These are phyloP conservation scores for Eurytoma californica DNA, from an alignment of 2,888 invertebrate species.

Conservation along the genomic window DNA sequence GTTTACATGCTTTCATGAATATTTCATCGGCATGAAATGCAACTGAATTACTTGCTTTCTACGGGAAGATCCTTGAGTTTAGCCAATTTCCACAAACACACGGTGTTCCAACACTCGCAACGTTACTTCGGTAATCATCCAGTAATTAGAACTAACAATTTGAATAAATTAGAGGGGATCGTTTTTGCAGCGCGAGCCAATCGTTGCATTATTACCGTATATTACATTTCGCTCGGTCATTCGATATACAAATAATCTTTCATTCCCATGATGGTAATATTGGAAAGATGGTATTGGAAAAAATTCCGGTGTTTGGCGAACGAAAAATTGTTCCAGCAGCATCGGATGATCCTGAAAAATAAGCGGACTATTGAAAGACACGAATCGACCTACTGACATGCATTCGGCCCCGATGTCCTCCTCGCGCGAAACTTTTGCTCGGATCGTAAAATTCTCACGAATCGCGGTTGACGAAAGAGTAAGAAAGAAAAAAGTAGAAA, in stretches of 20 bases:
- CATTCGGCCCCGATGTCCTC: slow-evolving; percentile 35
- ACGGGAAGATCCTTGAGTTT: slow-evolving; percentile 34
- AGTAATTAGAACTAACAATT: not conserved
- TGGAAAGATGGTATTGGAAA: not conserved
- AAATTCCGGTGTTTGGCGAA: not conserved
- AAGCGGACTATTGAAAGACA: slow-evolving; percentile 49
- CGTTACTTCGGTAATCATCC: not conserved
- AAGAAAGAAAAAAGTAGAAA: slow-evolving; percentile 35
- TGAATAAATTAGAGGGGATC: not conserved
- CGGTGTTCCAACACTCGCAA: not conserved
- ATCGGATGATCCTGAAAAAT: slow-evolving; percentile 33
- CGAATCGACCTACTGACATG: slow-evolving; percentile 55
- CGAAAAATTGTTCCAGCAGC: not conserved
- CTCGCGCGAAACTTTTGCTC: slow-evolving; percentile 47
- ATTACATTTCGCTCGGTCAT: too few species aligned
- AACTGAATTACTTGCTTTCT: slow-evolving; percentile 40
- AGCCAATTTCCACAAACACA: not conserved
- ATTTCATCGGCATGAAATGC: slow-evolving; percentile 41
- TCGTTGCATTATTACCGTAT: too few species aligned
- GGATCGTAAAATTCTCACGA: slow-evolving; percentile 48
- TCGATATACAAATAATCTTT: too few species aligned
- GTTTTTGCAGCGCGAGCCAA: not conserved
- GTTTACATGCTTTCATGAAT: slow-evolving; percentile 49
- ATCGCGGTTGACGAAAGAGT: slow-evolving; percentile 47
- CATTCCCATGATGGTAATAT: too few species aligned